Conservation (phyloP, 2,797 vertebrate species). For the Crocodylus rhombifer region DNA sequence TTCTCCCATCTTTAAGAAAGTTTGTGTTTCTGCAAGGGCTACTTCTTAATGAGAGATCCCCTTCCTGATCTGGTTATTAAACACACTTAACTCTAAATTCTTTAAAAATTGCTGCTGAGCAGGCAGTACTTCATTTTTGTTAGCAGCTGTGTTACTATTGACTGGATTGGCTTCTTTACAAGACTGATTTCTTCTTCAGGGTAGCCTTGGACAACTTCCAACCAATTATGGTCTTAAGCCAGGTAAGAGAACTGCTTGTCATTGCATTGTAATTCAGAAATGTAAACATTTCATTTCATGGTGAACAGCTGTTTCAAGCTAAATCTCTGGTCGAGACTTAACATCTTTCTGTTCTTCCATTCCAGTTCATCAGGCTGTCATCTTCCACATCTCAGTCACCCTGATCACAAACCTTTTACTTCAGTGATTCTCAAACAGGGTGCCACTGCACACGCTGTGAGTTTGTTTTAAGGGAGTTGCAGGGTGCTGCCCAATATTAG, state of each 20-base stretch:
- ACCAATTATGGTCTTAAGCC: conserved; percentile 35
- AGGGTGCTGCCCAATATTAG: too few relatives aligned
- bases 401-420: neutral
- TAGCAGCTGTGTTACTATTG: conserved; percentile 21
- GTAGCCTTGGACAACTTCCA: conserved; percentile 53
- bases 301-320: neutral
- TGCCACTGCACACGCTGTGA: too few relatives aligned
- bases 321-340: neutral
- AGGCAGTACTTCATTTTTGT: neutral
- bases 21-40: neutral
- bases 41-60: neutral
- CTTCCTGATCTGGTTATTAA: neutral
- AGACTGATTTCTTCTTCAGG: conserved; percentile 31
- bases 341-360: fast-evolving
- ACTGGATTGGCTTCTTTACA: neutral
- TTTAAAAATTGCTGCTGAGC: conserved; percentile 29
- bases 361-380: neutral
- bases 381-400: neutral
- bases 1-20: neutral
- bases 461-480: too few relatives aligned
- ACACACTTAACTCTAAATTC: neutral
- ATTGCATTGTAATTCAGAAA: conserved; percentile 25
- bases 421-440: too few relatives aligned
- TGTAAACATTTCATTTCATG: conserved; percentile 35
- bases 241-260: conserved; percentile 28